Percentiles rank a stretch among this genome's conserved stretches.
Evolutionary conservation across 2,888 invertebrate species (phyloP).

Genomic region (Phlogophora meticulosa): DNA sequence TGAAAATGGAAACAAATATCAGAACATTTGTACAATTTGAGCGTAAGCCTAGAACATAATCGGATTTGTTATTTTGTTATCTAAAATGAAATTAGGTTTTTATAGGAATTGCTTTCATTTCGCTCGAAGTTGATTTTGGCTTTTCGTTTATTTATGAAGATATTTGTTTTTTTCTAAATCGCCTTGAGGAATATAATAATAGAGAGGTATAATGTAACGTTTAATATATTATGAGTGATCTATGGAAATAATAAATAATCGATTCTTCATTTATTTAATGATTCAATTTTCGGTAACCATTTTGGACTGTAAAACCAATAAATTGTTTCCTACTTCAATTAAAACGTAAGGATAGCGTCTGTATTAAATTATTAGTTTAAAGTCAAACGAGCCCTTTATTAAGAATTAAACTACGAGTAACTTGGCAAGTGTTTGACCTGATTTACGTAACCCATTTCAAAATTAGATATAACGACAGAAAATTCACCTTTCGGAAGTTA

Average conservation of each 20-base stretch:
- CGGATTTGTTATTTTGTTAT: slow-evolving; percentile 36
- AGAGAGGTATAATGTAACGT: slow-evolving; percentile 5
- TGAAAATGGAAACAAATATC: slow-evolving; percentile 69
- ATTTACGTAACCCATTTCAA: slow-evolving; percentile 12
- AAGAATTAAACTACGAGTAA: slow-evolving; percentile 12
- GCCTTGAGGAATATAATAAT: background rate
- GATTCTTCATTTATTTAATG: no score
- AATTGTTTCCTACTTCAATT: slow-evolving; percentile 24
- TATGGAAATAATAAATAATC: slow-evolving; percentile 24
- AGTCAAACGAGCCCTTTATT: slow-evolving; percentile 11
- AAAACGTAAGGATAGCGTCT: background rate
- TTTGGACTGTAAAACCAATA: background rate
- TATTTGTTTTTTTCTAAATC: background rate
- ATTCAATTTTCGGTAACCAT: slow-evolving; percentile 18
- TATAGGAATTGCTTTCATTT: slow-evolving; percentile 13
- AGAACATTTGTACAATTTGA: slow-evolving; percentile 19
- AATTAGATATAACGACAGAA: slow-evolving; percentile 4
- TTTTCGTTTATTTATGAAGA: background rate
- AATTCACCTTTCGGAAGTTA: slow-evolving; percentile 13
- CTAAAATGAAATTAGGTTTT: slow-evolving; percentile 19
- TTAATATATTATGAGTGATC: background rate
- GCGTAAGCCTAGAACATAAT: slow-evolving; percentile 12
- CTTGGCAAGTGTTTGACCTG: slow-evolving; percentile 20
- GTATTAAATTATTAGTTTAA: slow-evolving; percentile 13
- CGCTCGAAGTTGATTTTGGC: slow-evolving; percentile 2